phyloP scores from a whole-genome alignment of 2,113 vertebrate genomes.

The Atrichornis clamosus region DNA sequence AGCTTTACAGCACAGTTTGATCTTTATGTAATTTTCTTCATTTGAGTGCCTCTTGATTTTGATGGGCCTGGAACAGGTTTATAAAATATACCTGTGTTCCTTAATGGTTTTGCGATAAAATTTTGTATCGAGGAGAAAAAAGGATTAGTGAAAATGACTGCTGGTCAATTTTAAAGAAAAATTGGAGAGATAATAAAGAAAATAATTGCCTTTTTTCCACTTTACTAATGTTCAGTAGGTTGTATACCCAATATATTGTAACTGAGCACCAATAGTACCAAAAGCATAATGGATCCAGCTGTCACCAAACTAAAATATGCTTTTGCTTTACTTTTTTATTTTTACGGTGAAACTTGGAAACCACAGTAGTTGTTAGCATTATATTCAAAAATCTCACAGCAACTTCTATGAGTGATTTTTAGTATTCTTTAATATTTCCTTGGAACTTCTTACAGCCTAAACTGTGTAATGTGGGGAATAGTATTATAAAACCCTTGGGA shows the following conservation, averaged over 20 bases:
- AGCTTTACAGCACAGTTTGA: neutral
- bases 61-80: neutral
- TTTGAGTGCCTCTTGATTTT: neutral
- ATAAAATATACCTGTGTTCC: neutral
- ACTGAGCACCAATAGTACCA: neutral
- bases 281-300: neutral
- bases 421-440: neutral
- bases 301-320: neutral
- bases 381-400: neutral
- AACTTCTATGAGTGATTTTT: neutral
- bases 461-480: neutral
- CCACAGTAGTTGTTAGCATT: neutral
- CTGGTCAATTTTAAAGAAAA: neutral
- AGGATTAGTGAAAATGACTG: neutral
- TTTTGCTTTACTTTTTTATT: neutral
- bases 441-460: neutral
- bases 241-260: neutral
- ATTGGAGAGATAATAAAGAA: neutral
- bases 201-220: neutral
- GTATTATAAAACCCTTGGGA: neutral
- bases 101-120: neutral
- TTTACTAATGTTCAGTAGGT: neutral
- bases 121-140: neutral
- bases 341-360: neutral
- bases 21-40: neutral